Conservation (phyloP, 2,888 invertebrate species). For the Luperina nickerlii region DNA sequence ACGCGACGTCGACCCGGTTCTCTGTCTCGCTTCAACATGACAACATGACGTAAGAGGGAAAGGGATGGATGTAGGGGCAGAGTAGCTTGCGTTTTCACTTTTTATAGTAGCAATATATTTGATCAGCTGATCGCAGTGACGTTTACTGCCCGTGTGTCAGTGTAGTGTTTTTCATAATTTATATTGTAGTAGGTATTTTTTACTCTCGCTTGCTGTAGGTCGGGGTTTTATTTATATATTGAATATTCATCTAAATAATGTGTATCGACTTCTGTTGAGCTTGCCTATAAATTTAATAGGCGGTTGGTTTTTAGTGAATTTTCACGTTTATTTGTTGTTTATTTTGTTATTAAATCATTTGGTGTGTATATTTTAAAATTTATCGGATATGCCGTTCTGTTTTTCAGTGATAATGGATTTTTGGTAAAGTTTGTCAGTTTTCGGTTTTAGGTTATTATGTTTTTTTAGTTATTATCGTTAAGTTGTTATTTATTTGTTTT, state of each 20-base stretch:
- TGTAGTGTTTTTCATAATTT: constrained; percentile 90
- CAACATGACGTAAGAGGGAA: constrained; percentile 65
- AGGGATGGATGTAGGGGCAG: constrained; percentile 79
- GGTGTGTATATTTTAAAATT: constrained; percentile 64
- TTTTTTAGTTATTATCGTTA: background rate
- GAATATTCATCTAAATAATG: constrained; percentile 82
- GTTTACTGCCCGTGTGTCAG: constrained; percentile 86
- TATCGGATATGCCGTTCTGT: constrained; percentile 62
- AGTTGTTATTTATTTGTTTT: constrained; percentile 47
- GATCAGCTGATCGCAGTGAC: constrained; percentile 90
- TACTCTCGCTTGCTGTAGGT: constrained; percentile 85
- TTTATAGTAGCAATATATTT: constrained; percentile 91
- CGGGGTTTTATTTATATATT: constrained; percentile 86
- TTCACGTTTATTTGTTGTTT: constrained; percentile 72
- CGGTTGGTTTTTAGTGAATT: constrained; percentile 71
- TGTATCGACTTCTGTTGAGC: constrained; percentile 66
- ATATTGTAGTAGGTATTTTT: constrained; percentile 85
- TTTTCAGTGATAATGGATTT: constrained; percentile 54
- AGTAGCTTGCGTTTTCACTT: constrained; percentile 90
- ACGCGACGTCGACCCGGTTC: constrained; percentile 83
- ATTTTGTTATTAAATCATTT: constrained; percentile 70
- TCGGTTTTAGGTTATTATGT: constrained; percentile 31
- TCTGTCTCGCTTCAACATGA: constrained; percentile 67
- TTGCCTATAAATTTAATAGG: constrained; percentile 71
- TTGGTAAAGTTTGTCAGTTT: constrained; percentile 47